Conservation (phyloP, 2,113 vertebrate genomes). For the Marmota flaviventris region DNA sequence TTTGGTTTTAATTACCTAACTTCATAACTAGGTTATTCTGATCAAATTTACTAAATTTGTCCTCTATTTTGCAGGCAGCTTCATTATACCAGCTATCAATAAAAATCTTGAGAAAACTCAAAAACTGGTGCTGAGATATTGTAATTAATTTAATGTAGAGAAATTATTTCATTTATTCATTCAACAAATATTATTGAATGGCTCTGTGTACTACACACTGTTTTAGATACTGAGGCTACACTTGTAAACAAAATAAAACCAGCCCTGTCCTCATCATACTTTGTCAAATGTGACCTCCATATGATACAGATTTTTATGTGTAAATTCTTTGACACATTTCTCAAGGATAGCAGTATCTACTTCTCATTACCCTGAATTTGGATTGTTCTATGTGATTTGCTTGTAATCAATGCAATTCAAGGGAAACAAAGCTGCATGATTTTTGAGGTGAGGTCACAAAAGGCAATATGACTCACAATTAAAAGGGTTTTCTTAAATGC, state of each 20-base stretch:
- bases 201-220: not conserved
- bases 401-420: not conserved
- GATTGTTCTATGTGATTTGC: not conserved
- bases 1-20: conserved; percentile 51
- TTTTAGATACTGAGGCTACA: not conserved
- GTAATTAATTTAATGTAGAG: not conserved
- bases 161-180: conserved; percentile 20
- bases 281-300: too few relatives aligned
- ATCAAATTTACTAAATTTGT: conserved; percentile 47
- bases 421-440: not conserved
- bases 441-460: conserved; percentile 40
- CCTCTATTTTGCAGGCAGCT: conserved; percentile 1
- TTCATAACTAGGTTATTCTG: conserved; percentile 59
- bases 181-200: not conserved
- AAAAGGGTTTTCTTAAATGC: not conserved
- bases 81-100: not conserved
- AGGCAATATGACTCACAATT: not conserved
- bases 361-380: not conserved
- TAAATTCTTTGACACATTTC: conserved; percentile 27
- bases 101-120: conserved; percentile 38
- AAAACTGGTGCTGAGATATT: conserved; percentile 6
- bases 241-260: not conserved
- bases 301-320: not conserved
- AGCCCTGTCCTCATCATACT: not conserved
- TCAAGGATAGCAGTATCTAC: not conserved